Percentiles rank a stretch among this genome's conserved stretches.
Conservation (phyloP, 2,888 invertebrate genomes). For the Pyrrhosoma nymphula region DNA sequence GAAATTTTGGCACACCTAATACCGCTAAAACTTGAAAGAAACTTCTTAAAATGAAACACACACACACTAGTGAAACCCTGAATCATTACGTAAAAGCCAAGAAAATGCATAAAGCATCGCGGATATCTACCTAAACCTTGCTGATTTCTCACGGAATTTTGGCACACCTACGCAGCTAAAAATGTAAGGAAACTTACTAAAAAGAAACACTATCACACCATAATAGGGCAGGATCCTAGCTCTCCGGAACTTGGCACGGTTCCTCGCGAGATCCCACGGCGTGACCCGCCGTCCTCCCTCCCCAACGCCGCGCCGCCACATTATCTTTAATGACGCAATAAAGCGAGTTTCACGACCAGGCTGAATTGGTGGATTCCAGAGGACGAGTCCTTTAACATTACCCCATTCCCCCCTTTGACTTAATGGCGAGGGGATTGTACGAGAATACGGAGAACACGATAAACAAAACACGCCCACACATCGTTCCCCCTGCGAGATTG, state of each 20-base stretch:
- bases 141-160: background rate
- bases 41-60: too few relatives aligned
- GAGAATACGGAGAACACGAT: background rate
- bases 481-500: background rate
- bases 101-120: background rate
- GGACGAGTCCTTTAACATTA: background rate
- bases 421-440: background rate
- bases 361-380: background rate
- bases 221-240: background rate
- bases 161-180: background rate
- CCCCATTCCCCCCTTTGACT: background rate
- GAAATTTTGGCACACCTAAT: too few relatives aligned
- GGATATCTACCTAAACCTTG: background rate
- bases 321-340: constrained; percentile 13
- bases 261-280: background rate
- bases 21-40: too few relatives aligned
- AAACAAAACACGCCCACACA: constrained; percentile 35
- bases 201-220: background rate
- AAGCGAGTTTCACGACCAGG: constrained; percentile 20
- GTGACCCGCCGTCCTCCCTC: background rate
- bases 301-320: background rate
- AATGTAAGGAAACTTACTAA: background rate
- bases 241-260: background rate
- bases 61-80: too few relatives aligned
- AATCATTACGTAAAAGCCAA: background rate